Percentiles rank a stretch among this genome's conserved stretches.
Conservation (phyloP, 2,888 invertebrate species). For the Prenolepis imparis region DNA sequence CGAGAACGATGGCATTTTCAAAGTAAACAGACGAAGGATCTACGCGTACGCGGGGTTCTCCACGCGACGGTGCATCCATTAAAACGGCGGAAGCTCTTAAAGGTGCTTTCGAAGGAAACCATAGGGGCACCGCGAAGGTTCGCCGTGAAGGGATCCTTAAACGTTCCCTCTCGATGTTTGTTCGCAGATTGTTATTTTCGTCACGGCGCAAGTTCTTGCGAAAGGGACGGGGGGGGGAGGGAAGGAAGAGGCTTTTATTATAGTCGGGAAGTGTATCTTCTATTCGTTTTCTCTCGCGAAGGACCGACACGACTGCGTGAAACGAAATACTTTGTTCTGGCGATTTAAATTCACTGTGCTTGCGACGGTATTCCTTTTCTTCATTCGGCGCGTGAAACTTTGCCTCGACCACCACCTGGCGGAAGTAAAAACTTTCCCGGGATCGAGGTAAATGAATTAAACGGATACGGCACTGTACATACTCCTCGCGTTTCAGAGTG, state of each 20-base stretch:
- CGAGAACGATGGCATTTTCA: slow-evolving; percentile 12
- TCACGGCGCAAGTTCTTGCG: slow-evolving; percentile 2
- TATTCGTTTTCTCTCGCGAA: neutral
- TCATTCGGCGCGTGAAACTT: slow-evolving; percentile 50
- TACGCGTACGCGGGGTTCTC: slow-evolving; percentile 6
- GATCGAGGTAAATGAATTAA: slow-evolving; percentile 54
- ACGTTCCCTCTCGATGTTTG: slow-evolving; percentile 8
- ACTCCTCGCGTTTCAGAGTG: slow-evolving; percentile 6
- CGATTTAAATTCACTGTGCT: slow-evolving; percentile 52
- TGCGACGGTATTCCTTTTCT: slow-evolving; percentile 33
- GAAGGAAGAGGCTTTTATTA: neutral
- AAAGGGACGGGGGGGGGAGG: neutral
- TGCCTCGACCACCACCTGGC: slow-evolving; percentile 2
- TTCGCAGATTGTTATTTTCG: slow-evolving; percentile 31
- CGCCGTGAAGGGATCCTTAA: neutral
- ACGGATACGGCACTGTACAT: slow-evolving; percentile 29
- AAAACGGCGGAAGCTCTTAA: slow-evolving; percentile 28
- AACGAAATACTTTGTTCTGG: slow-evolving; percentile 5
- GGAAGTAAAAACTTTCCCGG: slow-evolving; percentile 38
- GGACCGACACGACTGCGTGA: neutral
- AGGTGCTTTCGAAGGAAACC: slow-evolving; percentile 13
- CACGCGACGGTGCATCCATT: slow-evolving; percentile 28
- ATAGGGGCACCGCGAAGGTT: neutral
- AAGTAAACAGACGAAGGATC: slow-evolving; percentile 44
- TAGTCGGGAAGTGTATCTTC: slow-evolving; percentile 7